Conservation (phyloP, 2,113 vertebrate species). For the Neolamprologus fasciatus region DNA sequence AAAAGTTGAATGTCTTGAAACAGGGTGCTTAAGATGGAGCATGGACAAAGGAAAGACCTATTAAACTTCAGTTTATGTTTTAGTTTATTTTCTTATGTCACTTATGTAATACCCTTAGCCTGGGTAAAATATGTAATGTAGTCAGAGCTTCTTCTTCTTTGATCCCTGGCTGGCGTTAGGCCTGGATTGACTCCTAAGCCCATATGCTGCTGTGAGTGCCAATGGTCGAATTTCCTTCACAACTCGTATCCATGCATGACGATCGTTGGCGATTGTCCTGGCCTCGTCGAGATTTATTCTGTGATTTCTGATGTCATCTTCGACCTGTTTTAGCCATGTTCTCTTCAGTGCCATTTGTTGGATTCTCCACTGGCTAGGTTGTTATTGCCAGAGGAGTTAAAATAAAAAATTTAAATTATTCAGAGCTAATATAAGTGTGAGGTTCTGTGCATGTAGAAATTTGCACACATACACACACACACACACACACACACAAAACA, state of each 20-base stretch:
- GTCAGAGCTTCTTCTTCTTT: background rate
- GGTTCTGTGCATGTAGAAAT: background rate
- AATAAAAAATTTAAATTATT: background rate
- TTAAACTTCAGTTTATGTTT: background rate
- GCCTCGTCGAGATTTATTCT: background rate
- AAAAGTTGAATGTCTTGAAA: background rate
- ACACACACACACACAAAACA: background rate
- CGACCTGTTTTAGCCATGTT: background rate
- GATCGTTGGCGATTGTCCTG: background rate
- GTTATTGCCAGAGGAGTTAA: rapidly evolving
- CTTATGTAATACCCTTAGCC: background rate
- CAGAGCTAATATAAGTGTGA: background rate
- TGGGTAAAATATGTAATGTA: background rate
- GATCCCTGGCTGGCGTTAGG: background rate
- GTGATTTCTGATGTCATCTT: background rate
- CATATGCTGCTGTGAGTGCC: background rate
- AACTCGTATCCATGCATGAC: background rate
- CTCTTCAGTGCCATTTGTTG: background rate
- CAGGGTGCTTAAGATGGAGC: background rate
- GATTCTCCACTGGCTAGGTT: background rate
- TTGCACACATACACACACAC: background rate
- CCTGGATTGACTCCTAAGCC: background rate
- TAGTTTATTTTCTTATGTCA: background rate
- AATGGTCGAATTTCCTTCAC: background rate
- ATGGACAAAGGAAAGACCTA: background rate